Evolutionary conservation across 2,888 invertebrate species (phyloP).

Genomic region (Tromatobia lineatoria): DNA sequence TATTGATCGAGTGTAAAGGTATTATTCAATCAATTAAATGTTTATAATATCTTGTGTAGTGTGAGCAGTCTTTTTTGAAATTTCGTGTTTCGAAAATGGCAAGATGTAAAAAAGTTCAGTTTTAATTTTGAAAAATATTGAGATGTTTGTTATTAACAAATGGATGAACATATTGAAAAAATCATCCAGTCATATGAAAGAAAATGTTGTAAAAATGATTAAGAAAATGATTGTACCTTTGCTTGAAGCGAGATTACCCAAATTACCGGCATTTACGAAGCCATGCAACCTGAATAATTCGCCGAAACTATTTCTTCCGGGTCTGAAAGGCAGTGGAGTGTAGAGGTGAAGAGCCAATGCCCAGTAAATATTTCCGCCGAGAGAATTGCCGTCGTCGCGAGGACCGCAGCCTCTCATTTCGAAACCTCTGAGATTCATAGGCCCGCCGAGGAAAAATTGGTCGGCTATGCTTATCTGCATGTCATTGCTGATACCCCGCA

Average conservation of each 20-base stretch:
- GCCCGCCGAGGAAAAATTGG: conserved; percentile 95
- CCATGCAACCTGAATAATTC: conserved; percentile 95
- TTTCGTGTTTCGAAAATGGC: too few species aligned
- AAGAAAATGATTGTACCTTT: conserved; percentile 58
- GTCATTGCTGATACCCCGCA: conserved; percentile 88
- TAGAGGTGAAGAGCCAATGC: conserved; percentile 94
- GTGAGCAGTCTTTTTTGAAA: too few species aligned
- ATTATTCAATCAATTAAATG: too few species aligned
- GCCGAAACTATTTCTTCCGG: conserved; percentile 92
- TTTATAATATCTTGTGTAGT: too few species aligned
- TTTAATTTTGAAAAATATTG: too few species aligned
- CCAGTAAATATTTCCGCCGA: conserved; percentile 94
- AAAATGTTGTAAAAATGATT: neutral
- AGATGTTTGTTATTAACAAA: too few species aligned
- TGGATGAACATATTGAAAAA: too few species aligned
- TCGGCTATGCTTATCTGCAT: conserved; percentile 89
- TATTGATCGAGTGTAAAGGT: too few species aligned
- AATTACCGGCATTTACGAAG: conserved; percentile 96
- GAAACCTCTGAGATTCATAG: conserved; percentile 95
- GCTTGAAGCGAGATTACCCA: conserved; percentile 86
- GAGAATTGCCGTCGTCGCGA: conserved; percentile 91
- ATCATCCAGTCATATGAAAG: too few species aligned
- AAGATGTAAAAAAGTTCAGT: too few species aligned
- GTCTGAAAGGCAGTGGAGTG: conserved; percentile 95
- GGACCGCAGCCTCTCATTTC: conserved; percentile 95